Percentiles rank a stretch among this genome's conserved stretches.
These are phyloP conservation scores for Aix galericulata DNA, from an alignment of 2,113 vertebrate species.

Conservation along the genomic window DNA sequence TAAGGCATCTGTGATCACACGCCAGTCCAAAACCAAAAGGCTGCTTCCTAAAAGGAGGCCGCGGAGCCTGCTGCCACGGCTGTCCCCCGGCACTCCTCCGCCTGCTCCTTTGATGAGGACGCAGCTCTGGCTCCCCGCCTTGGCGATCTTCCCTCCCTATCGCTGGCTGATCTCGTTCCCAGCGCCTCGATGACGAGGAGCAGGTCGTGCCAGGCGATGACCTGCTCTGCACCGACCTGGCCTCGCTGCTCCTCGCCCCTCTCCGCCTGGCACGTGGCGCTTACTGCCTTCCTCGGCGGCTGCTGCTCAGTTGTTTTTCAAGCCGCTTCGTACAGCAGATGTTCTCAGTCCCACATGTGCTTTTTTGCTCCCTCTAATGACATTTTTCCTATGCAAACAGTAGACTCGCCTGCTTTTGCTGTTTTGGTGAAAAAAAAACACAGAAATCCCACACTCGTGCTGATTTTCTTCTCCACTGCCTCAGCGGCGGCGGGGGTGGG, in stretches of 20 bases:
- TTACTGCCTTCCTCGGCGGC: not conserved
- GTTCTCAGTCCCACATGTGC: constrained; percentile 72
- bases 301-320: constrained; percentile 56
- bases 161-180: accelerated
- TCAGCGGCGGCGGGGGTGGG: constrained; percentile 34
- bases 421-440: constrained; percentile 22
- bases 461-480: constrained; percentile 49
- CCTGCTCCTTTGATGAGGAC: accelerated
- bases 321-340: constrained; percentile 60
- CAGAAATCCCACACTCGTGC: constrained; percentile 33
- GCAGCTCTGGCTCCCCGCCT: not conserved
- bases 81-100: not conserved
- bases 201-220: not conserved
- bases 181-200: accelerated
- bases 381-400: constrained; percentile 73
- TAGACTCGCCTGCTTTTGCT: constrained; percentile 68
- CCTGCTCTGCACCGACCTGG: not conserved
- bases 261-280: not conserved
- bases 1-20: not conserved
- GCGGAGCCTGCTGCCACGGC: not conserved
- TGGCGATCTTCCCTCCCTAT: accelerated
- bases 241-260: not conserved
- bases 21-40: not conserved
- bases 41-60: not conserved
- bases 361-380: constrained; percentile 65